A percentile compares a stretch with the other conserved stretches of the same genome.
Conservation (phyloP, 2,888 invertebrate species). For the Suillia variegata region DNA sequence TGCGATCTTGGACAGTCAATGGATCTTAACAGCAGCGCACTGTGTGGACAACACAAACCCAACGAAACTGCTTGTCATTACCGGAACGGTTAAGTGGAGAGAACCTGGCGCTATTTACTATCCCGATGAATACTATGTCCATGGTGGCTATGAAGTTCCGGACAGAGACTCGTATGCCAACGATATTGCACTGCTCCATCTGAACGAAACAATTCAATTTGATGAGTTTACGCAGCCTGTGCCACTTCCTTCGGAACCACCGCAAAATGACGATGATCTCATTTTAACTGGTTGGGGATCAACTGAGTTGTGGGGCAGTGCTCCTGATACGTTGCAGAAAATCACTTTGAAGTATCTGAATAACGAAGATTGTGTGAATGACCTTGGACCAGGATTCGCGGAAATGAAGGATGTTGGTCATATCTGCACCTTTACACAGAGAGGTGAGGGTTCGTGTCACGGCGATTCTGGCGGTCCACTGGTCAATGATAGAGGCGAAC, state of each 20-base stretch:
- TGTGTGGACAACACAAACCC: slow-evolving; percentile 47
- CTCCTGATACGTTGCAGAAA: slow-evolving; percentile 65
- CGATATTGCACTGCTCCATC: slow-evolving; percentile 72
- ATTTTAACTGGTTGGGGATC: slow-evolving; percentile 70
- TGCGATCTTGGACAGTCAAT: slow-evolving; percentile 43
- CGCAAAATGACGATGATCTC: slow-evolving; percentile 61
- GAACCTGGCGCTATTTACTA: slow-evolving; percentile 43
- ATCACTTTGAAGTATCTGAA: slow-evolving; percentile 64
- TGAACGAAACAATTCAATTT: slow-evolving; percentile 64
- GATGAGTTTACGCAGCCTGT: slow-evolving; percentile 64
- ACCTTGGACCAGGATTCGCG: slow-evolving; percentile 51
- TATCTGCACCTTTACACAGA: slow-evolving; percentile 65
- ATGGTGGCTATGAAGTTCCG: slow-evolving; percentile 48
- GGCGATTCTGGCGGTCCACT: slow-evolving; percentile 58
- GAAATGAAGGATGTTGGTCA: slow-evolving; percentile 64
- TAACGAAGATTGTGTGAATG: slow-evolving; percentile 64
- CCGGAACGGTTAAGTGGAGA: slow-evolving; percentile 45
- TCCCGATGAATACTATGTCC: slow-evolving; percentile 41
- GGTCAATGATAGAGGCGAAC: slow-evolving; percentile 47
- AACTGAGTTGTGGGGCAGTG: slow-evolving; percentile 61
- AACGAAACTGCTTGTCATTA: slow-evolving; percentile 44
- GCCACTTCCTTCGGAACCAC: slow-evolving; percentile 61
- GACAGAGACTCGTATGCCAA: slow-evolving; percentile 62
- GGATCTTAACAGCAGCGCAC: slow-evolving; percentile 57
- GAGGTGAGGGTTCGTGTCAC: slow-evolving; percentile 64